A percentile compares a stretch with the other conserved stretches of the same genome.
These are phyloP conservation scores for Stenichneumon culpator DNA, from an alignment of 2,888 invertebrate species.

Conservation along the genomic window DNA sequence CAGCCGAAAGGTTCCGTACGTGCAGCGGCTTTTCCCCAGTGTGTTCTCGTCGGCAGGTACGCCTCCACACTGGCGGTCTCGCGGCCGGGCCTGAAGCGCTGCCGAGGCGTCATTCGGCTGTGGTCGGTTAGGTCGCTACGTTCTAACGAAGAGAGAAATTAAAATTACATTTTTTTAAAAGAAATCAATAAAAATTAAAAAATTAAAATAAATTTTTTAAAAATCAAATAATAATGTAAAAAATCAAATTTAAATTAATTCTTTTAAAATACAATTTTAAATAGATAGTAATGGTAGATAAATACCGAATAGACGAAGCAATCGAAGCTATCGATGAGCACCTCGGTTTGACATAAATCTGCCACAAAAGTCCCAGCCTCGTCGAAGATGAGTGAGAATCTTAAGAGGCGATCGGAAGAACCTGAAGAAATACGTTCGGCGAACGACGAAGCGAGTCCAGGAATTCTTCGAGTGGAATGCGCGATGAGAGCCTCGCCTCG, in stretches of 20 bases:
- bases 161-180: neutral
- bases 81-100: neutral
- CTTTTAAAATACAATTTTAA: neutral
- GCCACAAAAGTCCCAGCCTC: neutral
- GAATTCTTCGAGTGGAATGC: constrained; percentile 25
- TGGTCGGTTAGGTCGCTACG: constrained; percentile 4
- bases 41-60: constrained; percentile 3
- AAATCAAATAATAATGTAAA: neutral
- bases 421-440: neutral
- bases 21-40: constrained; percentile 46
- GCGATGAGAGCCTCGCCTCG: constrained; percentile 10
- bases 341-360: neutral
- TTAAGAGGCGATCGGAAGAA: neutral
- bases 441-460: neutral
- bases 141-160: neutral
- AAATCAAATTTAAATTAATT: neutral
- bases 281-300: constrained; percentile 1
- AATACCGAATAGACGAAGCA: neutral
- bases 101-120: constrained; percentile 8
- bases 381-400: neutral
- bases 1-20: constrained; percentile 11
- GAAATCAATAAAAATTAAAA: neutral
- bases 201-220: neutral
- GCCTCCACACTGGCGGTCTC: constrained; percentile 2
- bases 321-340: neutral